Evolutionary conservation across 1,140 invertebrate genomes (phyloP).

Genomic region (Phymastichus coffea): DNA sequence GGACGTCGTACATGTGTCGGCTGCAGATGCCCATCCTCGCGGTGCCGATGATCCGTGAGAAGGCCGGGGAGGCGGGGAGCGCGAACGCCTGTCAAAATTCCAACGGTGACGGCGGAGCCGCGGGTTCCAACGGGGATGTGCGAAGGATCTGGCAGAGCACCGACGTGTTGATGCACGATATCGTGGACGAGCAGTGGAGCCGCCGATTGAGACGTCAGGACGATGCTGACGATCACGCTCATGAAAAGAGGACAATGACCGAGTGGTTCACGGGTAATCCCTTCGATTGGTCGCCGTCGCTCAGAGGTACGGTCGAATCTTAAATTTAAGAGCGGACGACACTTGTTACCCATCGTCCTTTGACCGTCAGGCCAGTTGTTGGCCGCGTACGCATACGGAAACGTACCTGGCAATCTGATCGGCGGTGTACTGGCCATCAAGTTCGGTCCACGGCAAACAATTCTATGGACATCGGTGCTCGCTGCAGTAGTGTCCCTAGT

Average conservation of each 20-base stretch:
- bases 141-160: not conserved
- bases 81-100: constrained; percentile 2
- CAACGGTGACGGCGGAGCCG: not conserved
- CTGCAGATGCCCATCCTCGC: constrained; percentile 72
- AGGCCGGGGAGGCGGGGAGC: not conserved
- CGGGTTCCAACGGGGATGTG: not conserved
- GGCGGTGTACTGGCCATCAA: constrained; percentile 69
- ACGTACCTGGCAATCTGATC: constrained; percentile 54
- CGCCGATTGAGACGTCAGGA: not conserved
- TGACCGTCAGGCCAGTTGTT: constrained; percentile 60
- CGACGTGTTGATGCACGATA: not conserved
- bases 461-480: constrained; percentile 64
- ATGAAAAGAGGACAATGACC: not conserved
- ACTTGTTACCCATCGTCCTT: too few relatives aligned
- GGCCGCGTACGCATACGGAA: constrained; percentile 59
- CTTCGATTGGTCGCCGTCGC: constrained; percentile 58
- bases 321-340: too few relatives aligned
- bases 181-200: not conserved
- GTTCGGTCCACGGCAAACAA: constrained; percentile 66
- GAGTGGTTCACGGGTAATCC: constrained; percentile 30
- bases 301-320: constrained; percentile 38
- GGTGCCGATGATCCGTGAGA: constrained; percentile 64
- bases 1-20: constrained; percentile 69
- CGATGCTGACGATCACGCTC: constrained; percentile 8
- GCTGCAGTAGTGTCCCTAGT: constrained; percentile 66